Conservation (phyloP, 2,888 invertebrate genomes). For the Formica aserva region DNA sequence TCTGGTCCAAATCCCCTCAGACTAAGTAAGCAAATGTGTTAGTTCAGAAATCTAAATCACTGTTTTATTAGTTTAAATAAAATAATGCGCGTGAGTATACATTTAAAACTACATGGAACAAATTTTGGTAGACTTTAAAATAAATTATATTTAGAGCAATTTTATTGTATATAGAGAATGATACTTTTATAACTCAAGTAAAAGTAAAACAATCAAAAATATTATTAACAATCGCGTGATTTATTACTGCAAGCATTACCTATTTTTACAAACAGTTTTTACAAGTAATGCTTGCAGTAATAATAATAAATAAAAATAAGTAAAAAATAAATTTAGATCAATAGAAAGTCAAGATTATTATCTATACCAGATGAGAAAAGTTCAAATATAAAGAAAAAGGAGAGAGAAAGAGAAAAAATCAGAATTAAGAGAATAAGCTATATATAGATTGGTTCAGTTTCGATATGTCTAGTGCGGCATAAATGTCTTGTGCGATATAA, state of each 20-base stretch:
- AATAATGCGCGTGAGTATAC: background rate
- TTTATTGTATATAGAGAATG: background rate
- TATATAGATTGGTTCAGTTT: background rate
- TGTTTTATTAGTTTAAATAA: background rate
- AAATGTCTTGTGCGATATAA: background rate
- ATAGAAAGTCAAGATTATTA: background rate
- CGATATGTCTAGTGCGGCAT: background rate
- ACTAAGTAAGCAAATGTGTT: background rate
- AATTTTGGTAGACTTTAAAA: background rate
- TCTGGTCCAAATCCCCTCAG: background rate
- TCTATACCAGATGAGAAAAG: background rate
- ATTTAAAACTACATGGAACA: background rate
- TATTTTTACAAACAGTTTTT: background rate
- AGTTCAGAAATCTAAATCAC: background rate
- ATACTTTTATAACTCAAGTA: background rate
- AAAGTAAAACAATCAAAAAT: background rate
- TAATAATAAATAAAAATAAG: too few relatives aligned
- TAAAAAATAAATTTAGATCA: background rate
- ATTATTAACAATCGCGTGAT: background rate
- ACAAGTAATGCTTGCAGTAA: too few relatives aligned
- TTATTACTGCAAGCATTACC: background rate
- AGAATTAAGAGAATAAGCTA: constrained; percentile 4
- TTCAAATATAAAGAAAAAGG: background rate
- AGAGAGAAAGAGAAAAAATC: background rate
- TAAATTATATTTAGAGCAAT: background rate